Evolutionary conservation across 2,113 vertebrate genomes (phyloP).

Genomic region (Acrocephalus arundinaceus): DNA sequence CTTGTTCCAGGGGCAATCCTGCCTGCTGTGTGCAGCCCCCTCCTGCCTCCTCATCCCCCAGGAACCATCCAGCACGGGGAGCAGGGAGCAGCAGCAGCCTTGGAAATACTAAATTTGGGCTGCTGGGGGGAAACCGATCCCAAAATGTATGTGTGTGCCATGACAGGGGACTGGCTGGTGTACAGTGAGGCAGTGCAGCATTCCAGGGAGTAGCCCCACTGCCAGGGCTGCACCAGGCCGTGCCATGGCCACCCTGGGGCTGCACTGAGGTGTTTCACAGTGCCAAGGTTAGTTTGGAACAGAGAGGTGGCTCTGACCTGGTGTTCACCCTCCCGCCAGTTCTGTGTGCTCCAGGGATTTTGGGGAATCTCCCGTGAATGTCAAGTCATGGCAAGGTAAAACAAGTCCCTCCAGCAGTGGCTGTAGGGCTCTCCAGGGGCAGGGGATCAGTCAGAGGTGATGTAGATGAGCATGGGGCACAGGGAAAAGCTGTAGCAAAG

Average conservation of each 20-base stretch:
- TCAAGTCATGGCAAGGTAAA: not conserved
- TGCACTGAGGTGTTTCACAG: not conserved
- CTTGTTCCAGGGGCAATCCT: not conserved
- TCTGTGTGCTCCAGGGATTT: not conserved
- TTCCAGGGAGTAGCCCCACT: not conserved
- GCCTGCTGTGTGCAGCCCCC: fast-evolving
- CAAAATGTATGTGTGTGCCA: fast-evolving
- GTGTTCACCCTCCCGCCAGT: fast-evolving
- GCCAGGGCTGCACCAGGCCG: not conserved
- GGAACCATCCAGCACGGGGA: fast-evolving
- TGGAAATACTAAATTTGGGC: not conserved
- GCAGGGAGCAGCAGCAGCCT: not conserved
- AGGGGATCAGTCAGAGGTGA: not conserved
- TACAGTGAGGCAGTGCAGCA: fast-evolving
- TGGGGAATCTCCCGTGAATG: not conserved
- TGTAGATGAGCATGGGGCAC: fast-evolving
- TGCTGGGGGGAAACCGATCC: not conserved
- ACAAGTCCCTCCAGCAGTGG: not conserved
- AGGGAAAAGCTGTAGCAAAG: not conserved
- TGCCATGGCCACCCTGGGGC: fast-evolving
- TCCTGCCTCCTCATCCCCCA: not conserved
- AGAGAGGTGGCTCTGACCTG: fast-evolving
- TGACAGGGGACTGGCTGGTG: fast-evolving
- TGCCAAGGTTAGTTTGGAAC: too few species aligned
- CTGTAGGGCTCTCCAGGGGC: not conserved